Conservation (phyloP, 2,797 vertebrate genomes). For the Hafferia zeledoni region DNA sequence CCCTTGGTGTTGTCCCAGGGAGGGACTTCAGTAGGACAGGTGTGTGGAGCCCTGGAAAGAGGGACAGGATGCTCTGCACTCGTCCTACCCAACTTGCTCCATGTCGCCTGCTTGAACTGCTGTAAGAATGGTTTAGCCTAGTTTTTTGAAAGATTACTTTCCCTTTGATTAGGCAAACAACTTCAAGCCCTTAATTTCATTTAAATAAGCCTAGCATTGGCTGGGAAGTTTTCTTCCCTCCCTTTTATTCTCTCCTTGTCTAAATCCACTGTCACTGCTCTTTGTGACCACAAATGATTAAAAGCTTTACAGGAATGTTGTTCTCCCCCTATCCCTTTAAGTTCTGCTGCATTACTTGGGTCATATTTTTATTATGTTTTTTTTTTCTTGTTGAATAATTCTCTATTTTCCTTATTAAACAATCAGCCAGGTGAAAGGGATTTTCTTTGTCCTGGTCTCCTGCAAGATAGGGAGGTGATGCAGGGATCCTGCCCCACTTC, state of each 20-base stretch:
- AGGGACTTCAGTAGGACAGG: neutral
- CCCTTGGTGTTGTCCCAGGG: neutral
- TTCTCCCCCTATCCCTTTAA: neutral
- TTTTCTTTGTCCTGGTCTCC: neutral
- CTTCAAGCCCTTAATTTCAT: constrained; percentile 55
- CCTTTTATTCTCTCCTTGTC: neutral
- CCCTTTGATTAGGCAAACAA: constrained; percentile 48
- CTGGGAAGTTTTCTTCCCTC: neutral
- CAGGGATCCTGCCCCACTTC: neutral
- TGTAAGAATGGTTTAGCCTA: constrained; percentile 26
- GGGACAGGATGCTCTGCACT: neutral
- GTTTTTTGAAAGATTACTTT: constrained; percentile 21
- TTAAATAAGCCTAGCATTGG: constrained; percentile 32
- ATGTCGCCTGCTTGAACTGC: neutral
- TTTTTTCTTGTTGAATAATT: neutral
- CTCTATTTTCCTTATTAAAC: neutral
- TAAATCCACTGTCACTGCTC: neutral
- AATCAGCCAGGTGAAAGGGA: neutral
- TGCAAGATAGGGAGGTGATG: neutral
- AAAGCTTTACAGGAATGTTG: neutral
- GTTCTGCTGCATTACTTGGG: neutral
- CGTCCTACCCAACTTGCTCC: neutral
- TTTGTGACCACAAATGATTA: neutral
- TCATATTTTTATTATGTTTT: neutral
- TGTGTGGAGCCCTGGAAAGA: accelerated